phyloP scores from a whole-genome alignment of 2,888 invertebrate species.

The Morpho achilles region DNA sequence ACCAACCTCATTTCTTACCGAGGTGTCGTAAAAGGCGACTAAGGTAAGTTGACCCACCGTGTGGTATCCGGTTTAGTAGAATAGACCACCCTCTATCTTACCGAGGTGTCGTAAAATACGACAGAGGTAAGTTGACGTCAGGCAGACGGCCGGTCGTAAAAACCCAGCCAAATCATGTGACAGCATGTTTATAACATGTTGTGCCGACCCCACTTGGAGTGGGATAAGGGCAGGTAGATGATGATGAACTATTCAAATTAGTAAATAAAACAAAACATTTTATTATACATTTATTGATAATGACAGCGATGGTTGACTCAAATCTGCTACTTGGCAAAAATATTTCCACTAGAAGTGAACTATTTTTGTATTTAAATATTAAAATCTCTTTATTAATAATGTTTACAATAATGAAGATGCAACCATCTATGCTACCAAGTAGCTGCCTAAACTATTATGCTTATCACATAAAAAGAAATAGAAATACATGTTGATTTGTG shows the following conservation, averaged over 20 bases:
- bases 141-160: no score
- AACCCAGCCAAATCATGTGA: no score
- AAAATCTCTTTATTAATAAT: constrained; percentile 67
- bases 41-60: no score
- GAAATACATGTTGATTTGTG: constrained; percentile 63
- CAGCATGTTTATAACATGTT: no score
- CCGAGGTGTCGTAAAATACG: no score
- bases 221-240: no score
- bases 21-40: no score
- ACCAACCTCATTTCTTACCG: no score
- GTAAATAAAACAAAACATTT: constrained; percentile 38
- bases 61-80: no score
- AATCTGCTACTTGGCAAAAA: constrained; percentile 78
- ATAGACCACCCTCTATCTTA: no score
- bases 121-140: no score
- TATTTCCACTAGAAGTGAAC: constrained; percentile 76
- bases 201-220: no score
- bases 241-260: background rate
- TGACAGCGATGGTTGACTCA: constrained; percentile 77
- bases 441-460: constrained; percentile 58
- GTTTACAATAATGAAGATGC: constrained; percentile 65
- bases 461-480: constrained; percentile 64
- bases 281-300: constrained; percentile 78
- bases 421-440: constrained; percentile 69
- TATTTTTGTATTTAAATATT: constrained; percentile 72